Base-by-base conservation (phyloP, 2,797 vertebrate species). In the Cynodonichthys magdalenae region DNA sequence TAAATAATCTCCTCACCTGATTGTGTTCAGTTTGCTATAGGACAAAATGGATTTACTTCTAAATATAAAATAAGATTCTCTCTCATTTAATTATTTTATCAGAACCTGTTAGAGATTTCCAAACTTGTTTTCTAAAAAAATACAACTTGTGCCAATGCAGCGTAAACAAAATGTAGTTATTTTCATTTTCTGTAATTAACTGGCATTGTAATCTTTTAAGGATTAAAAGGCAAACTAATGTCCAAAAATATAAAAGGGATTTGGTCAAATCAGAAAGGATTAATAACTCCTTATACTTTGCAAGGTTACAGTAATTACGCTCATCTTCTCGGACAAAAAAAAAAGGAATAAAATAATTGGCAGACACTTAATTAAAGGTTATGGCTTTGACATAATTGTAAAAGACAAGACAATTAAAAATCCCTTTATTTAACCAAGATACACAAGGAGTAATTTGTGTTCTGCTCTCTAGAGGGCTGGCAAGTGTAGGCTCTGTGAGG, bases 351-450 rank as follows among this genome's bases (percentile, higher is more conserved):
- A 75, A 87, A 85, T 84, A 89, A 92, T 90, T 87, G 85, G 64
- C 69, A 79, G 80, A 63, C 83, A 75, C 79, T 91, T 93, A 90
- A 92, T 93, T 92, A 93, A 90, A 89, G 87, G 90, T 87, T 92
- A 90, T 63, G 55, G 84, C 85, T 87, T 89, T 91, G 75, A 89
- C 79, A 53, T 89, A 85, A 92, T 91, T 90, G 88, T 91, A 74
- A 92, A 92, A 91, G 87, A 92, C 90, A 91, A 90, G 85, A 90
- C 88, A 90, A 93, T 93, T 93, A 92, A 90, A 91, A 83, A 81
- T 85, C 83, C 66, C 68, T 82, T 92, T 91, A 92, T 90, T 92
- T 77, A 84, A 83, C 91, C 83, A 82, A 86, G 79, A 84, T 85
- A 86, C 70, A 89, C 81, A 66, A 63, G 62, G 61, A 87, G 78